Evolutionary conservation across 2,888 invertebrate genomes (phyloP).

Genomic region (Prenolepis imparis): DNA sequence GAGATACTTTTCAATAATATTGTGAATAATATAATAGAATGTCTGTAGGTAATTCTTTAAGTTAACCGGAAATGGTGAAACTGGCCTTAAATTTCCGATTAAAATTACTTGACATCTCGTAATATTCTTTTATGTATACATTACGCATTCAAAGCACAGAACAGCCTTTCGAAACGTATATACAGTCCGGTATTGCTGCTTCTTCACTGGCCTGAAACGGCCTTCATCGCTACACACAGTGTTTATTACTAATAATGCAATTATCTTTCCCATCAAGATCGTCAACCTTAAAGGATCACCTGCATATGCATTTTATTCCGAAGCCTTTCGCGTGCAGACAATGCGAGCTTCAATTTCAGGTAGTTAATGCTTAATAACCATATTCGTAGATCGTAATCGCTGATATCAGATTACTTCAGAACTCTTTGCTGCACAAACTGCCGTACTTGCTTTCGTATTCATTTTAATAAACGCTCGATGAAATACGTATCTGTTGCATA

Average conservation of each 20-base stretch:
- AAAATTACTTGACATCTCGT: background rate
- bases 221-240: slow-evolving; percentile 10
- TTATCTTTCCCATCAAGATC: slow-evolving; percentile 58
- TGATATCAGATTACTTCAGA: slow-evolving; percentile 45
- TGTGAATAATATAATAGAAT: too few species aligned
- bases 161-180: slow-evolving; percentile 1
- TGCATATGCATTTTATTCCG: slow-evolving; percentile 59
- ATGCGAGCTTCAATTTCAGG: slow-evolving; percentile 67
- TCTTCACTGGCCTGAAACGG: slow-evolving; percentile 10
- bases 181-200: background rate
- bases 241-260: slow-evolving; percentile 55
- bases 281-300: slow-evolving; percentile 62
- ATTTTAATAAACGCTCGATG: slow-evolving; percentile 28
- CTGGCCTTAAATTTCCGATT: background rate
- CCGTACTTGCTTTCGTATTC: slow-evolving; percentile 12
- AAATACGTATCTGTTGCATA: background rate
- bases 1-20: too few species aligned
- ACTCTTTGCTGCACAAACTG: slow-evolving; percentile 49
- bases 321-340: slow-evolving; percentile 57
- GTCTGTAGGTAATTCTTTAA: too few species aligned
- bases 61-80: too few species aligned
- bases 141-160: background rate
- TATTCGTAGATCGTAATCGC: slow-evolving; percentile 40
- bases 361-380: slow-evolving; percentile 55
- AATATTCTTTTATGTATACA: background rate